phyloP scores from a whole-genome alignment of 1,140 invertebrate genomes.

The Ladona fulva region DNA sequence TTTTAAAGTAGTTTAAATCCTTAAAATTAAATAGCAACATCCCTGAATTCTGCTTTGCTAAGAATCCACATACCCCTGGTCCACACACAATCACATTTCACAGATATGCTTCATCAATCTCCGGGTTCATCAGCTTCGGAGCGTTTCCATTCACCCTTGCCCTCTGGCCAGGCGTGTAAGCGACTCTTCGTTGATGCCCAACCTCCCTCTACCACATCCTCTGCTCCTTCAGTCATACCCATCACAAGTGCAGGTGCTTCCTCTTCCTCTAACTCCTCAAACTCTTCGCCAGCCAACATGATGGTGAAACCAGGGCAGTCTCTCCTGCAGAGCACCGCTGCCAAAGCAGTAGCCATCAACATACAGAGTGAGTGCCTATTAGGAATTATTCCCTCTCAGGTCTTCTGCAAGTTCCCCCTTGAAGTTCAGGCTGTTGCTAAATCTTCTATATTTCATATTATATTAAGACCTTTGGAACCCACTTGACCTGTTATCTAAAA shows the following conservation, averaged over 20 bases:
- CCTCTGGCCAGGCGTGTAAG: slow-evolving; percentile 44
- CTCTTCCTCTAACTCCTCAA: slow-evolving; percentile 23
- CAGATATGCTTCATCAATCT: slow-evolving; percentile 31
- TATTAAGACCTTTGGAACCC: too few relatives aligned
- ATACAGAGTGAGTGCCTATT: slow-evolving; percentile 20
- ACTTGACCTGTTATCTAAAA: too few relatives aligned
- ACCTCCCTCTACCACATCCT: slow-evolving; percentile 19
- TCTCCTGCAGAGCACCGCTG: slow-evolving; percentile 32
- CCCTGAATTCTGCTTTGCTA: background rate
- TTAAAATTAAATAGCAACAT: too few relatives aligned
- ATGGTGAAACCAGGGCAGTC: slow-evolving; percentile 45
- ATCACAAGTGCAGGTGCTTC: background rate
- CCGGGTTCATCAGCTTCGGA: slow-evolving; percentile 43
- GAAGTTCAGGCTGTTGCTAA: background rate
- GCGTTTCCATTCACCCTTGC: slow-evolving; percentile 48
- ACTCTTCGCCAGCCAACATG: background rate
- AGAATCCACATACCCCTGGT: background rate
- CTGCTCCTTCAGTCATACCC: background rate
- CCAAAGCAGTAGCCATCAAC: slow-evolving; percentile 20
- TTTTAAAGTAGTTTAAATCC: too few relatives aligned
- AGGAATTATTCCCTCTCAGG: background rate
- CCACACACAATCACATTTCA: slow-evolving; percentile 20
- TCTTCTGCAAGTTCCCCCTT: background rate
- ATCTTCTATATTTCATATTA: too few relatives aligned
- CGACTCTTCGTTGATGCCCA: slow-evolving; percentile 44